Evolutionary conservation across 1,140 invertebrate genomes (phyloP).

Genomic region (Lethocerus indicus): DNA sequence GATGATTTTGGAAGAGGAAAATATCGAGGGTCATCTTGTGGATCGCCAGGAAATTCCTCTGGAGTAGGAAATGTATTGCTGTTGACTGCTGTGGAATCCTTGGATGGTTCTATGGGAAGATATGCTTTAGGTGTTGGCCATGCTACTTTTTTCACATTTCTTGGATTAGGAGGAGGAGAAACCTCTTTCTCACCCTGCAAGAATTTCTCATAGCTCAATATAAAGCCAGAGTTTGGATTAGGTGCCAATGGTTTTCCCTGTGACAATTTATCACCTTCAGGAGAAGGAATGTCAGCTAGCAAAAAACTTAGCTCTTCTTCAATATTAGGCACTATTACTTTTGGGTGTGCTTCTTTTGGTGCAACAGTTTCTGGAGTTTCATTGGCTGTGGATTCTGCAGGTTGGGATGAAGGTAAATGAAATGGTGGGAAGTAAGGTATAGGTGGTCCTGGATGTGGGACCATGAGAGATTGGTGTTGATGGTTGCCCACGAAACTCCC

Average conservation of each 20-base stretch:
- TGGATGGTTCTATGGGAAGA: constrained; percentile 10
- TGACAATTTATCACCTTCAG: not conserved
- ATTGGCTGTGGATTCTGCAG: constrained; percentile 1
- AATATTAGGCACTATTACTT: constrained; percentile 70
- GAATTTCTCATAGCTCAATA: constrained; percentile 70
- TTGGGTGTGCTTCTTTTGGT: constrained; percentile 43
- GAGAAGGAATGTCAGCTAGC: constrained; percentile 28
- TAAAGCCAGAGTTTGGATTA: constrained; percentile 39
- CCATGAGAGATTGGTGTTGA: constrained; percentile 42
- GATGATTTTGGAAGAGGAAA: constrained; percentile 54
- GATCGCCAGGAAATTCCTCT: constrained; percentile 20
- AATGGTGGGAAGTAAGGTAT: constrained; percentile 51
- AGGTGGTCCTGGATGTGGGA: constrained; percentile 35
- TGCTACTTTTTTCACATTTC: not conserved
- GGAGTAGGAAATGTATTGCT: too few relatives aligned
- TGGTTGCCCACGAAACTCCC: constrained; percentile 26
- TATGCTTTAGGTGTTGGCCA: constrained; percentile 11
- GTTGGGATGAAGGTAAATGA: constrained; percentile 9
- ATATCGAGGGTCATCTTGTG: constrained; percentile 48
- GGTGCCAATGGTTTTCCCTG: not conserved
- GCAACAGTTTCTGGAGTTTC: not conserved
- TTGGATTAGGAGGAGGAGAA: constrained; percentile 42
- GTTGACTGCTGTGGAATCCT: constrained; percentile 13
- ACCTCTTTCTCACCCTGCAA: constrained; percentile 62
- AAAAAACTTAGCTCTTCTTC: constrained; percentile 68